phyloP scores from a whole-genome alignment of 2,888 invertebrate genomes.

The Biston betularia region DNA sequence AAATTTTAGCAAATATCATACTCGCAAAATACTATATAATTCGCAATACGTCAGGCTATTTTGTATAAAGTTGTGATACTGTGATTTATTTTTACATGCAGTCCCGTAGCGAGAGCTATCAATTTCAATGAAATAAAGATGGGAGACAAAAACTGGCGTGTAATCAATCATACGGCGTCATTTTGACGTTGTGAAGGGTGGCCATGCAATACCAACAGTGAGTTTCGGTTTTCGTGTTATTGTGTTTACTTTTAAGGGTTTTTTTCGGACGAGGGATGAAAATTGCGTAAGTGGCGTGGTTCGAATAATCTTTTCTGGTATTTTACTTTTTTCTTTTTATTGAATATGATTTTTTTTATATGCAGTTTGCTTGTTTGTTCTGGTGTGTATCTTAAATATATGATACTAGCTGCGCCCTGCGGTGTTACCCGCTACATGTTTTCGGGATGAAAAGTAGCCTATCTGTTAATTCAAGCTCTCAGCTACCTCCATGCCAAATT shows the following conservation, averaged over 20 bases:
- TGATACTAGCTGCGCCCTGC: too few relatives aligned
- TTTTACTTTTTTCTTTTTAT: conserved; percentile 2
- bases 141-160: conserved; percentile 64
- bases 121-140: conserved; percentile 77
- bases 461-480: too few relatives aligned
- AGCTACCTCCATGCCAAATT: too few relatives aligned
- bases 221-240: conserved; percentile 44
- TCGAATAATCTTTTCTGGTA: conserved; percentile 5
- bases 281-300: conserved; percentile 27
- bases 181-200: conserved; percentile 53
- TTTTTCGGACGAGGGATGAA: conserved; percentile 33
- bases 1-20: neutral
- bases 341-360: neutral
- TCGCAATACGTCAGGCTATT: neutral
- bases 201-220: conserved; percentile 43
- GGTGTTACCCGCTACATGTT: too few relatives aligned
- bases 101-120: conserved; percentile 65
- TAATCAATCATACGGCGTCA: conserved; percentile 71
- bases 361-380: too few relatives aligned
- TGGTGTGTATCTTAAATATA: too few relatives aligned
- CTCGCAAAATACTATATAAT: neutral
- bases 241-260: conserved; percentile 41
- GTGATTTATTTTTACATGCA: conserved; percentile 8
- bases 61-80: conserved; percentile 7
- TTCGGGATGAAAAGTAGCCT: too few relatives aligned